Conservation (phyloP, 2,113 vertebrate species). For the Cygnus atratus region DNA sequence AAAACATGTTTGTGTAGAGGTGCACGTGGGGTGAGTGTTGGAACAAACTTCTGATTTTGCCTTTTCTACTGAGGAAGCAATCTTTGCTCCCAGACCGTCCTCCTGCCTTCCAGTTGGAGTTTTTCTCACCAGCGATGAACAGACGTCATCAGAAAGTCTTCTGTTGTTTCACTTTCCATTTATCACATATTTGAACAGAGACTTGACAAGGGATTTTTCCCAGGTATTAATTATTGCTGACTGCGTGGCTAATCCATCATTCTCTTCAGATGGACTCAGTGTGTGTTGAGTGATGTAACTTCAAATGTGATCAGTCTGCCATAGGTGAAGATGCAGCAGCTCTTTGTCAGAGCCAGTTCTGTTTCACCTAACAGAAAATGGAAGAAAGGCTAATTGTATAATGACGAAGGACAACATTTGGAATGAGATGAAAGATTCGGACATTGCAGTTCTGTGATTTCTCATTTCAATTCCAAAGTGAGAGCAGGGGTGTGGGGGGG, state of each 20-base stretch:
- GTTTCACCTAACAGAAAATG: conserved; percentile 1
- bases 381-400: conserved; percentile 41
- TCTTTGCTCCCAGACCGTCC: neutral
- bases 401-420: neutral
- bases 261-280: conserved; percentile 26
- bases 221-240: conserved; percentile 55
- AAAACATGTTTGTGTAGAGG: neutral
- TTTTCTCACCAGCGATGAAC: neutral
- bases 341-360: conserved; percentile 30
- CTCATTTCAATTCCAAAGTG: neutral
- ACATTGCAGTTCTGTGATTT: conserved; percentile 22
- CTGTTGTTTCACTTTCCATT: conserved; percentile 40
- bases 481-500: neutral
- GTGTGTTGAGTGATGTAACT: conserved; percentile 45
- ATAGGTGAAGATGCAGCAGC: conserved; percentile 6
- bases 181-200: conserved; percentile 26
- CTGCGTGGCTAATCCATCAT: conserved; percentile 56
- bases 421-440: conserved; percentile 47
- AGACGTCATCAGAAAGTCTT: conserved; percentile 23
- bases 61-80: neutral
- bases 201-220: neutral
- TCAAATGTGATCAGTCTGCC: conserved; percentile 28
- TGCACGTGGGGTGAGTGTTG: neutral
- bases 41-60: neutral
- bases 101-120: neutral